Percentiles rank a stretch among this genome's conserved stretches.
phyloP scores from a whole-genome alignment of 2,113 vertebrate species.

The Mixornis gularis region DNA sequence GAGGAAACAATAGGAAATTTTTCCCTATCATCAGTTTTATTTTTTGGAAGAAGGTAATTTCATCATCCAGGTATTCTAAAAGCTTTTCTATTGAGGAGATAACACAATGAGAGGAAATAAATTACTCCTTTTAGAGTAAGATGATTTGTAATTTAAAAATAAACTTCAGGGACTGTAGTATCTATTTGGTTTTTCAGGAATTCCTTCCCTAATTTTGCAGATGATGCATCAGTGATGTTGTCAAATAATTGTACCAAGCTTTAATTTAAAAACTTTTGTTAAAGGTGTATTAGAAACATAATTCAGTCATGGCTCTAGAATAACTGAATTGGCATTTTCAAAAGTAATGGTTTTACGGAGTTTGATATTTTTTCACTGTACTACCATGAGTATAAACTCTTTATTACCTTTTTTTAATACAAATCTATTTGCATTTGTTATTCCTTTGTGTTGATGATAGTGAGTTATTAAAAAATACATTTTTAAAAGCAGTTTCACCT shows the following conservation, averaged over 20 bases:
- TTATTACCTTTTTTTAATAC: background rate
- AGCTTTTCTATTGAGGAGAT: background rate
- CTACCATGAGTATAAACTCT: background rate
- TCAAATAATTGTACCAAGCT: background rate
- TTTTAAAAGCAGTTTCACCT: background rate
- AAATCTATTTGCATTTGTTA: background rate
- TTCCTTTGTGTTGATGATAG: background rate
- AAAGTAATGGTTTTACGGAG: background rate
- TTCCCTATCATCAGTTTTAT: background rate
- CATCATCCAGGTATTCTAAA: background rate
- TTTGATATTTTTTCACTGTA: background rate
- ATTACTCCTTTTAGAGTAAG: background rate
- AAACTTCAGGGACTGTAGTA: background rate
- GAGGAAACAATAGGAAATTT: background rate
- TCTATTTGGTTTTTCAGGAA: background rate
- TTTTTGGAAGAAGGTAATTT: background rate
- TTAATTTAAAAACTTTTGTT: background rate
- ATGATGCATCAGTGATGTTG: background rate
- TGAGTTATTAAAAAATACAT: background rate
- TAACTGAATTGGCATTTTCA: background rate
- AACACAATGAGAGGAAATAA: background rate
- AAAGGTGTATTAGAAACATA: background rate
- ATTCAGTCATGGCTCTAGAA: background rate
- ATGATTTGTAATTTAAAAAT: background rate
- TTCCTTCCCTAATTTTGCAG: background rate